Evolutionary conservation across 2,888 invertebrate species (phyloP), one percentile per base, ranked within the genome.

Genomic region (Ctenicera cuprea): DNA sequence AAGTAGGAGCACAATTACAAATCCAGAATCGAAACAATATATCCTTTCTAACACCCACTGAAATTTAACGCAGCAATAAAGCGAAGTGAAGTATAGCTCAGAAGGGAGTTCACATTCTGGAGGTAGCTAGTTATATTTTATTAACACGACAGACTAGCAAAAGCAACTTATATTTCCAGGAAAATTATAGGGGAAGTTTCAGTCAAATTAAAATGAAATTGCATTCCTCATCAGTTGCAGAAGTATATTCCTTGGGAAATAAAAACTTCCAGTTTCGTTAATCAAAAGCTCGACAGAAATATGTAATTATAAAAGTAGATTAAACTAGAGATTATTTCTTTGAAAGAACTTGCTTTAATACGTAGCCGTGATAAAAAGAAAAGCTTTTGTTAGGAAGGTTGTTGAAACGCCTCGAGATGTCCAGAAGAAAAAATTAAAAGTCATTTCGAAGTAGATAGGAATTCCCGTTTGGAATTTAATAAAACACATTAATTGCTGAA

Each of bases 51-150:
- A 16, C 43, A 45, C 26, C n/a, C 30, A 8, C 26, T 26, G 26
- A 26, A 43, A 45, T 62, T 62, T 62, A 43, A 20, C 0, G 62
- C 26, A 8, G 62, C 43, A 38, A 45, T 62, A 62, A 62, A 62
- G 43, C 26, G 2, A 4, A 20, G 43, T 8, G 16, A 62, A 62
- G 61, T 38, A 61, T 38, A 41, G 61, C 43, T n/a, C 22, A 4
- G 45, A 26, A n/a, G 43, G 62, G 22, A 43, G 62, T 59, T n/a
- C n/a, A 16, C 62, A 41, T 62, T 38, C 43, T 62, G 7, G 38
- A 62, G 62, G 14, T 22, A 30, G 62, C 43, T 26, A 62, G 26
- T 62, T 45, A 62, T 43, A 62, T 62, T 62, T 62, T 62, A 62
- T 62, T 62, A 62, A 62, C 43, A 61, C 18, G 22, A 45, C 62